These are phyloP conservation scores for Pangasius krempfi DNA, from an alignment of 2,797 vertebrate genomes.

Conservation along the genomic window DNA sequence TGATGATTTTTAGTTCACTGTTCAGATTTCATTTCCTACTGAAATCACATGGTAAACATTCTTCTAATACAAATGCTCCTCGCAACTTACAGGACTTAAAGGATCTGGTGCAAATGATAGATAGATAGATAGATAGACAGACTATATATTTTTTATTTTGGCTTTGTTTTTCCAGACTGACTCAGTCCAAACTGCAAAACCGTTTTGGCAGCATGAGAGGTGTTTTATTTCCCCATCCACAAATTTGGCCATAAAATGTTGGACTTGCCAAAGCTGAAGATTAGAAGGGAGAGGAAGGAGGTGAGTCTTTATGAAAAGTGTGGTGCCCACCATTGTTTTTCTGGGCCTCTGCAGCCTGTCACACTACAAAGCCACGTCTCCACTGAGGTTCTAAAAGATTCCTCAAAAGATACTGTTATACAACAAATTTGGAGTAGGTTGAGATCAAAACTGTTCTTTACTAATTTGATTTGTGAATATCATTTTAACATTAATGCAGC, in stretches of 20 bases:
- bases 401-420: neutral
- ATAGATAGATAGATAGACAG: no score
- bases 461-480: neutral
- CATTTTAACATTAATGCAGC: neutral
- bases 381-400: neutral
- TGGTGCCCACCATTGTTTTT: constrained; percentile 2
- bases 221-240: constrained; percentile 44
- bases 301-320: neutral
- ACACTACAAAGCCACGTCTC: neutral
- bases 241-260: constrained; percentile 37
- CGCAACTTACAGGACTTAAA: neutral
- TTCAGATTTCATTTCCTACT: neutral
- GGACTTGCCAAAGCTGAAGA: constrained; percentile 6
- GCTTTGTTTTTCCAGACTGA: constrained; percentile 32
- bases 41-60: neutral
- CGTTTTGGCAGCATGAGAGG: constrained; percentile 31
- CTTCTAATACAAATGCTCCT: constrained; percentile 8
- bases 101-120: no score
- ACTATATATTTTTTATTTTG: constrained; percentile 7
- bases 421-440: neutral
- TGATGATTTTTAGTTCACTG: neutral
- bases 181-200: constrained; percentile 25
- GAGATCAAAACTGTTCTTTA: neutral
- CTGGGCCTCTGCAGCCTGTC: constrained; percentile 5
- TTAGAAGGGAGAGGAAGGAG: neutral